Base-by-base conservation (phyloP, 2,797 vertebrate species). In the Limnodromus scolopaceus region DNA sequence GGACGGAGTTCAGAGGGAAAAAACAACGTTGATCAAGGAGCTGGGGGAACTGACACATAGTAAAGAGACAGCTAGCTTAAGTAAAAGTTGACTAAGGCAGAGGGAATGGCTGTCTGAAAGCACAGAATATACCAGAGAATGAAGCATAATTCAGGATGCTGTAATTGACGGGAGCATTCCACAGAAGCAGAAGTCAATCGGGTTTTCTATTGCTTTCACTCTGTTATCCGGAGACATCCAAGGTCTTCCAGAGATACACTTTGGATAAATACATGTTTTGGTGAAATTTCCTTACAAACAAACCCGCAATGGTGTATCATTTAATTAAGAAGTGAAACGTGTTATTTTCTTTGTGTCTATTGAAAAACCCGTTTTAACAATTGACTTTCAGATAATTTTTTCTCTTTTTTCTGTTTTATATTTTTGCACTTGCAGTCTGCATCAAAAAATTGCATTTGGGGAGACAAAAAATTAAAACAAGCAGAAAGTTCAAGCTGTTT, bases 11-110 rank as follows among this genome's bases (percentile, higher is more conserved):
- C 61, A 71, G 32, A 76, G 9, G 24, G 36, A 55, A 75, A 78
- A 64, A 61, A 6, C 3, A 22, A 11, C 0, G 0, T 19, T 34
- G 34, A 49, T 55, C 16, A 41, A 66, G 41, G 46, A 41, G 8
- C 20, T 75, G 24, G 34, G 61, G 27, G 53, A 78, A 48, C 13
- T 38, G 39, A 16, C 16, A 69, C 18, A 20, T 10, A 11, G 30
- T 5, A 9, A 80, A 76, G 17, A 71, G 32, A 32, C 4, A 30
- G 13, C 38, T 2, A 75, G 22, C 7, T 79, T 34, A 60, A 69
- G 25, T 60, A 74, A 85, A 49, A 65, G 13, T 9, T 63, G 28
- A 23, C 24, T 78, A 38, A 70, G 24, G 41, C 7, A 78, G 43
- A n/a, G 19, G 6, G 13, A 71, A 79, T 4, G 19, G 3, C 39